A percentile compares a stretch with the other conserved stretches of the same genome.
Evolutionary conservation across 2,113 vertebrate species (phyloP).

Genomic region (Zootoca vivipara): DNA sequence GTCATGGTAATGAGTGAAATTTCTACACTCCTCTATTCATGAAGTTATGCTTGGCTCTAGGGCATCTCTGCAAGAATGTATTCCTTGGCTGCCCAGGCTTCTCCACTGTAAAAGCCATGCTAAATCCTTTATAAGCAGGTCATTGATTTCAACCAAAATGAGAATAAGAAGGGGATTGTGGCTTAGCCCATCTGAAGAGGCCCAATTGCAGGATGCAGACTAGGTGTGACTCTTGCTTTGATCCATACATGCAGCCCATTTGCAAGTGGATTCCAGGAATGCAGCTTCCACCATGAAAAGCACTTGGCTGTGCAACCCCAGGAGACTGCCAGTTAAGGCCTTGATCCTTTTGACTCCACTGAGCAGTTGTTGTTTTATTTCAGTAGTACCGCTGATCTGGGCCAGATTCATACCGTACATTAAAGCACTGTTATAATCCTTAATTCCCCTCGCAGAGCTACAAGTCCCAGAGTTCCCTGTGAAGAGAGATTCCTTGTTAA

Average conservation of each 20-base stretch:
- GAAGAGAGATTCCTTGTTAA: too few relatives aligned
- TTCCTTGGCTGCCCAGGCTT: constrained; percentile 24
- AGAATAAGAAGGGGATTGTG: constrained; percentile 18
- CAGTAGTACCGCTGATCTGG: neutral
- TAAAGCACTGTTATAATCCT: too few relatives aligned
- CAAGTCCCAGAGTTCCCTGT: too few relatives aligned
- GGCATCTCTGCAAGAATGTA: constrained; percentile 30
- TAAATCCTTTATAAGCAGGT: constrained; percentile 22
- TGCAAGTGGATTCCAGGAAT: neutral
- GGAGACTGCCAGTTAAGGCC: neutral
- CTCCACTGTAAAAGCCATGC: constrained; percentile 25
- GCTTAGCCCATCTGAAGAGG: constrained; percentile 20
- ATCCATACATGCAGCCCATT: neutral
- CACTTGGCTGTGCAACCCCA: constrained; percentile 14
- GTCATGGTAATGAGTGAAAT: neutral
- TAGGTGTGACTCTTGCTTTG: fast-evolving
- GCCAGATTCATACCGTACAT: too few relatives aligned
- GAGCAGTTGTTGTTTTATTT: neutral
- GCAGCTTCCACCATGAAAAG: constrained; percentile 16
- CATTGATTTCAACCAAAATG: constrained; percentile 24
- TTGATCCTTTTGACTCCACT: neutral
- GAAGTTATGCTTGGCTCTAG: neutral
- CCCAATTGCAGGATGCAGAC: neutral
- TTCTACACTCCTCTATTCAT: neutral
- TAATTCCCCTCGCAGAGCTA: too few relatives aligned